Evolutionary conservation across 2,113 vertebrate genomes (phyloP).

Genomic region (Cyrtonyx montezumae): DNA sequence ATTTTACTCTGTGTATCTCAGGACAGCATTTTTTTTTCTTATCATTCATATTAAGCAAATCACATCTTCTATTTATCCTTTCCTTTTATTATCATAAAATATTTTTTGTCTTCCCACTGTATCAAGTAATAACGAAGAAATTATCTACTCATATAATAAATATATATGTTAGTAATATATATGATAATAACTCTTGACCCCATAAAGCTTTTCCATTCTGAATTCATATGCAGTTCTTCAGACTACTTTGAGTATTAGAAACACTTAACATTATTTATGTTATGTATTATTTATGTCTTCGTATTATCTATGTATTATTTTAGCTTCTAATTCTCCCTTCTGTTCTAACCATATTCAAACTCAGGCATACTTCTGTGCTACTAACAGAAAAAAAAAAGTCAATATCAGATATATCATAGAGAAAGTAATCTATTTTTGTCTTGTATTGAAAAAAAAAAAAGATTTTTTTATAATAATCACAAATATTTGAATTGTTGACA

Average conservation of each 20-base stretch:
- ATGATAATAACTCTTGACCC: fast-evolving
- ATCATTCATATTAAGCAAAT: not conserved
- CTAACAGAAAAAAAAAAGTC: not conserved
- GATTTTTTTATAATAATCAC: not conserved
- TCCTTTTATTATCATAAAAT: not conserved
- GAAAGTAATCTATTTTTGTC: not conserved
- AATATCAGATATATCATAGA: fast-evolving
- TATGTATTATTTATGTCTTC: no score
- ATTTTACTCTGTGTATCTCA: not conserved
- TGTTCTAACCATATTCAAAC: not conserved
- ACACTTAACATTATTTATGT: not conserved
- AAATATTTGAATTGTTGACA: not conserved
- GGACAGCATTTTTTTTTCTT: not conserved
- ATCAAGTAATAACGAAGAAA: not conserved
- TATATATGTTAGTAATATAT: no score
- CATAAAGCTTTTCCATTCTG: not conserved
- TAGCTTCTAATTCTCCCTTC: not conserved
- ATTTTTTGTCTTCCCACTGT: not conserved
- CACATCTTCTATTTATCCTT: not conserved
- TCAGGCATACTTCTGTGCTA: not conserved
- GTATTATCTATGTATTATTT: not conserved
- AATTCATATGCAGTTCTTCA: not conserved
- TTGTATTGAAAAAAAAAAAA: not conserved
- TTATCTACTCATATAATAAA: not conserved
- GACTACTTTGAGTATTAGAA: not conserved